Evolutionary conservation across 1,140 invertebrate species (phyloP).

Genomic region (Antheraea mylitta): DNA sequence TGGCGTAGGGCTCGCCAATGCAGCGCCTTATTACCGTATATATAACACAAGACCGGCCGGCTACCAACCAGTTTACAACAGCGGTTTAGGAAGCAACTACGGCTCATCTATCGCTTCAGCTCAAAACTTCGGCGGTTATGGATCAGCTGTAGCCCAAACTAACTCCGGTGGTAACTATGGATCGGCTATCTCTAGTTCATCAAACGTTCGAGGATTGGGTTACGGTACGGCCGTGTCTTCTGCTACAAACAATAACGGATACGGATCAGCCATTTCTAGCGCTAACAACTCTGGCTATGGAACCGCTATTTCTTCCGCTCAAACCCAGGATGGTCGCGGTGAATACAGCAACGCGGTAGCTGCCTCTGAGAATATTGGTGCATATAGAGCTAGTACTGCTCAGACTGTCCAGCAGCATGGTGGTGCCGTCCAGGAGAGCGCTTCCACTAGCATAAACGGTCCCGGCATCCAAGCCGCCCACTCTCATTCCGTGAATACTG

Average conservation of each 20-base stretch:
- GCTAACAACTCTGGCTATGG: conserved; percentile 35
- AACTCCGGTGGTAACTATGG: conserved; percentile 33
- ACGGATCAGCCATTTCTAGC: conserved; percentile 26
- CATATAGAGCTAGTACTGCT: conserved; percentile 45
- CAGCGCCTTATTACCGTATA: conserved; percentile 5
- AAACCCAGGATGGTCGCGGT: conserved; percentile 13
- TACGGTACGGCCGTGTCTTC: conserved; percentile 46
- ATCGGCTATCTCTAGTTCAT: conserved; percentile 37
- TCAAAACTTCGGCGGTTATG: conserved; percentile 27
- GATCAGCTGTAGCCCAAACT: conserved; percentile 29
- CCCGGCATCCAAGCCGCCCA: conserved; percentile 60
- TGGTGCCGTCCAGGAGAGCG: conserved; percentile 43
- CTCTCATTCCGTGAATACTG: conserved; percentile 51
- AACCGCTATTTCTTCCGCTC: conserved; percentile 44
- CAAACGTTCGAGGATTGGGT: conserved; percentile 32
- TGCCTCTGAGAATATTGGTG: conserved; percentile 38
- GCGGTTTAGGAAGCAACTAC: conserved; percentile 28
- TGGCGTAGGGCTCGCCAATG: conserved; percentile 16
- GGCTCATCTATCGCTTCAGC: conserved; percentile 45
- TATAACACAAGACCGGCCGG: conserved; percentile 22
- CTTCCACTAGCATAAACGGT: conserved; percentile 51
- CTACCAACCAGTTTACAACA: conserved; percentile 33
- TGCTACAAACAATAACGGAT: conserved; percentile 33
- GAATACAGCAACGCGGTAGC: conserved; percentile 28
- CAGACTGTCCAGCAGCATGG: conserved; percentile 47